phyloP scores from a whole-genome alignment of 2,797 vertebrate genomes.

The Masticophis lateralis region DNA sequence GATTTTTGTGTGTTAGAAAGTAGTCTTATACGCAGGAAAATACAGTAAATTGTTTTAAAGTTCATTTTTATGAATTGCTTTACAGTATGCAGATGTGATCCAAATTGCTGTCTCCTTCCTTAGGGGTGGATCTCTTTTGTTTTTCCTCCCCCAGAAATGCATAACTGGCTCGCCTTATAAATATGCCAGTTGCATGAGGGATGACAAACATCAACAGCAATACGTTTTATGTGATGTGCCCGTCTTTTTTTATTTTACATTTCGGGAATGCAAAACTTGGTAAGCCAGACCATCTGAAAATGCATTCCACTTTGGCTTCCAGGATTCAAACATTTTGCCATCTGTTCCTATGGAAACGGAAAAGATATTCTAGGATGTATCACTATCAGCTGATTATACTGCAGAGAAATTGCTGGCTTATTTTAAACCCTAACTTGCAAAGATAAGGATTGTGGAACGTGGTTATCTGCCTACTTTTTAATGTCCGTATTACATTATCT shows the following conservation, averaged over 20 bases:
- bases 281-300: slow-evolving; percentile 46
- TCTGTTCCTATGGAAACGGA: slow-evolving; percentile 73
- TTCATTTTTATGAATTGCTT: not conserved
- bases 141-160: too few species aligned
- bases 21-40: too few species aligned
- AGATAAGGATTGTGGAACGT: slow-evolving; percentile 52
- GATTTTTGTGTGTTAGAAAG: too few species aligned
- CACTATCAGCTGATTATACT: slow-evolving; percentile 65
- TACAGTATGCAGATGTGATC: not conserved
- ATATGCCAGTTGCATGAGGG: too few species aligned
- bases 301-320: slow-evolving; percentile 53
- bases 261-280: slow-evolving; percentile 43
- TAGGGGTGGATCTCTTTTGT: not conserved
- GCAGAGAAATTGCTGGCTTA: slow-evolving; percentile 65
- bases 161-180: not conserved
- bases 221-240: not conserved
- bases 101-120: not conserved
- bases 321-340: slow-evolving; percentile 66
- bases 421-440: slow-evolving; percentile 67
- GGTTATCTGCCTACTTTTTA: slow-evolving; percentile 53
- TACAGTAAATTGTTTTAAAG: not conserved
- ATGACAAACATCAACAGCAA: not conserved
- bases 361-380: slow-evolving; percentile 71
- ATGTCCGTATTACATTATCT: slow-evolving; percentile 47
- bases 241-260: slow-evolving; percentile 34